These are phyloP conservation scores for Streblospio benedicti DNA, from an alignment of 1,140 invertebrate genomes.

Conservation along the genomic window DNA sequence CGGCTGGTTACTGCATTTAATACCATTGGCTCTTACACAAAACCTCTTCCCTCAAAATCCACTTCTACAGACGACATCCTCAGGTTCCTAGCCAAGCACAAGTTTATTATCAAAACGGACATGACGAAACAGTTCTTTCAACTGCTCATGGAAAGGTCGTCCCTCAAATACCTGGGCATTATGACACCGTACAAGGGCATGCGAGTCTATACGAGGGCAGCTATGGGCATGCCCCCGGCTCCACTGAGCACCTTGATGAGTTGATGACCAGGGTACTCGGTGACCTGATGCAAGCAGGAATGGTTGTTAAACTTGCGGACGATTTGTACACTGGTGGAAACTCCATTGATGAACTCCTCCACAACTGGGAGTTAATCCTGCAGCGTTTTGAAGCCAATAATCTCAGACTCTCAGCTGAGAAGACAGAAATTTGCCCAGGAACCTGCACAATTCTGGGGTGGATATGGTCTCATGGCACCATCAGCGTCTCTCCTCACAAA, in stretches of 20 bases:
- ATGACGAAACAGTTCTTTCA: too few relatives aligned
- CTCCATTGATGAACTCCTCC: not conserved
- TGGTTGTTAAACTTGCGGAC: constrained; percentile 10
- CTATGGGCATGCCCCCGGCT: constrained; percentile 13
- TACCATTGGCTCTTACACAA: too few relatives aligned
- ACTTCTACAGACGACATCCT: too few relatives aligned
- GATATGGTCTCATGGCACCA: not conserved
- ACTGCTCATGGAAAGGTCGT: too few relatives aligned
- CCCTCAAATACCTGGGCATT: constrained; percentile 19
- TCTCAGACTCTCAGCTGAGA: constrained; percentile 1
- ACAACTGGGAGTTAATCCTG: not conserved
- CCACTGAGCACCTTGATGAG: not conserved
- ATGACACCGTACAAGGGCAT: constrained; percentile 16
- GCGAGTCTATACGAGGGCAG: constrained; percentile 16
- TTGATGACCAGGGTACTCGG: constrained; percentile 16
- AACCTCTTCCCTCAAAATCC: too few relatives aligned
- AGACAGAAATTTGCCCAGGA: too few relatives aligned
- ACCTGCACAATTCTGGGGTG: too few relatives aligned
- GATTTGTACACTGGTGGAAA: constrained; percentile 11
- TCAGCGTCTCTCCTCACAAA: not conserved
- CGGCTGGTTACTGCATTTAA: too few relatives aligned
- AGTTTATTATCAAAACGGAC: too few relatives aligned
- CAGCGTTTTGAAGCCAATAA: not conserved
- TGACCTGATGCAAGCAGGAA: constrained; percentile 7
- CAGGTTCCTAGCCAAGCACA: too few relatives aligned